Base-by-base conservation (phyloP, 64 coral and sea anemone species). In the Actinia equina region DNA sequence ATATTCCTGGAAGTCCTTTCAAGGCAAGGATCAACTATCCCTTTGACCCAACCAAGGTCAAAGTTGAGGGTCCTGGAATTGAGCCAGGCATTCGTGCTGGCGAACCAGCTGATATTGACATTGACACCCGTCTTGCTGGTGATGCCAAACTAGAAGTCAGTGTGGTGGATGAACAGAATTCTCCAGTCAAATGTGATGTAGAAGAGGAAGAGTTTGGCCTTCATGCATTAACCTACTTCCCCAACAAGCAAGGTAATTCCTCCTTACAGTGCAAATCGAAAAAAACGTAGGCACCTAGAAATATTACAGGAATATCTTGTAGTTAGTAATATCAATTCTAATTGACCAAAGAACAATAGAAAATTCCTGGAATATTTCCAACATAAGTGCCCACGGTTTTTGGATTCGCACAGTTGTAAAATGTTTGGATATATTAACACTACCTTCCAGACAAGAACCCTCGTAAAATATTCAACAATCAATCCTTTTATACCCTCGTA, bases 1-100 rank as follows among this genome's bases (percentile, higher is more conserved):
- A 99, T 81, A 99, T 99, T 76, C 97, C 97, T 43, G 93, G 93
- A 19, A 99, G 97, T 88, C 97, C 97, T n/a, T 99, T 99, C 74
- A 99, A 92, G 67, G 97, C 97, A 7, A 92, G 88, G 43, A 94
- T 94, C 83, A 93, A 85, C 6, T 93, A 99, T 87, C 97, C 97
- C 16, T 95, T 99, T 37, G 97, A 99, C 58, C 89, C 93, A 10
- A 92, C 97, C 3, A 99, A 99, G 83, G 97, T 95, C 15, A 95
- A 93, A 22, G 88, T 98, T 89, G 89, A 89, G 71, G 97, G 97
- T 23, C 97, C 97, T n/a, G 97, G 97, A 54, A 86, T 99, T 71
- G 97, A 99, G 69, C 97, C 93, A 14, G 97, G 97, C 3, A 85
- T 99, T 44, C 83, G 93, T 16, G 97, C 88, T 9, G 97, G 91